phyloP scores from a whole-genome alignment of 2,797 vertebrate species.

The Fistularia tabacaria region DNA sequence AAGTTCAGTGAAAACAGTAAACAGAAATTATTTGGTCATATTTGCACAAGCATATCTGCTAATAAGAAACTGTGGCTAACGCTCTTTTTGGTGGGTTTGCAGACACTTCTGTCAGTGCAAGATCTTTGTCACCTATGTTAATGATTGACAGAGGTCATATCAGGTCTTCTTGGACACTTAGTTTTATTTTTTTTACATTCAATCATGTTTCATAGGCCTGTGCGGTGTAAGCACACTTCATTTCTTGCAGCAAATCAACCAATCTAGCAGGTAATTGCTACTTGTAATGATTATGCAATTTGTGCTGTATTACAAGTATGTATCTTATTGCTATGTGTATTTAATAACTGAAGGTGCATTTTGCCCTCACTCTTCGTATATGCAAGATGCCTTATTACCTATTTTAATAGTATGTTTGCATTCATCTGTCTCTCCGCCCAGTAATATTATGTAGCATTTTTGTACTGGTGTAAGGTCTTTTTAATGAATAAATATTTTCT shows the following conservation, averaged over 20 bases:
- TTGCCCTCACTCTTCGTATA: constrained; percentile 59
- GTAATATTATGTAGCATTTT: constrained; percentile 83
- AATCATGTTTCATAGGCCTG: constrained; percentile 11
- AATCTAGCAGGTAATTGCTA: constrained; percentile 33
- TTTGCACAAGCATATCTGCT: constrained; percentile 53
- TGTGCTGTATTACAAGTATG: constrained; percentile 49
- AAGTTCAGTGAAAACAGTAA: constrained; percentile 37
- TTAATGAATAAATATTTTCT: constrained; percentile 82
- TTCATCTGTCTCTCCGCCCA: constrained; percentile 69
- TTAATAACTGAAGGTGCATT: constrained; percentile 60
- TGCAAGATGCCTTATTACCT: constrained; percentile 77
- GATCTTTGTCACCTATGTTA: constrained; percentile 4
- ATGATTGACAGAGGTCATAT: constrained; percentile 10
- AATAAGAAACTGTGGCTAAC: constrained; percentile 27
- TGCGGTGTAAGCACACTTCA: constrained; percentile 15
- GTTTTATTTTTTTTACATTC: constrained; percentile 21
- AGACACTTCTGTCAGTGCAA: constrained; percentile 21
- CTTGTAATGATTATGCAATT: constrained; percentile 61
- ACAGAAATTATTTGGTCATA: constrained; percentile 40
- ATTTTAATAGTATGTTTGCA: constrained; percentile 62
- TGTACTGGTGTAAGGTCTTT: constrained; percentile 75
- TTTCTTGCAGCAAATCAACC: constrained; percentile 25
- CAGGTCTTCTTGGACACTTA: constrained; percentile 8
- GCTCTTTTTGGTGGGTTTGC: constrained; percentile 20
- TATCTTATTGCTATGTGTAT: constrained; percentile 59